These are phyloP conservation scores for Vidua macroura DNA, from an alignment of 2,113 vertebrate species.

Conservation along the genomic window DNA sequence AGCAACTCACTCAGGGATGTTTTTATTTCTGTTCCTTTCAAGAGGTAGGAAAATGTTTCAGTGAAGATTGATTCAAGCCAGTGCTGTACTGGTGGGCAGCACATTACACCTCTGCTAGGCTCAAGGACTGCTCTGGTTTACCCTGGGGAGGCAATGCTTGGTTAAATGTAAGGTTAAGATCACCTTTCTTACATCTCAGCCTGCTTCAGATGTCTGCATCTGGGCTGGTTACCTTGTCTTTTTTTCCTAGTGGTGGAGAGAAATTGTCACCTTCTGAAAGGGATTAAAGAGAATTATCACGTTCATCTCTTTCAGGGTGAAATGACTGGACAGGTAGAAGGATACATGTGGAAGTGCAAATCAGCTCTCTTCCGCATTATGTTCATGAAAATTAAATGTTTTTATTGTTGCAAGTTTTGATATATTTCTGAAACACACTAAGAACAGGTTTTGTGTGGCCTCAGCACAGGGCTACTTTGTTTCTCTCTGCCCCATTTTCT, in stretches of 20 bases:
- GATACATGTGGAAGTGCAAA: neutral
- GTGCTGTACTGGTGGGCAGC: neutral
- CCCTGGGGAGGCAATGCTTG: neutral
- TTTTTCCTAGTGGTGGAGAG: neutral
- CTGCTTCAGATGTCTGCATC: neutral
- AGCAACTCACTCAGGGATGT: neutral
- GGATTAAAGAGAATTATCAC: neutral
- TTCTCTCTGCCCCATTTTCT: neutral
- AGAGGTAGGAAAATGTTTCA: neutral
- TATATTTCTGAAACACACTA: neutral
- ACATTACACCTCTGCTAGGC: neutral
- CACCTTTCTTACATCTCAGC: neutral
- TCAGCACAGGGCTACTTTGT: neutral
- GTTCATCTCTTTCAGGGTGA: neutral
- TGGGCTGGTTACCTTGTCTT: neutral
- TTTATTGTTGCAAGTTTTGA: neutral
- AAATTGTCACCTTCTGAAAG: neutral
- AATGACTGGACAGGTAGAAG: neutral
- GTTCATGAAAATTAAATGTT: neutral
- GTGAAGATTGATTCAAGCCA: neutral
- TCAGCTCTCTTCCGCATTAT: neutral
- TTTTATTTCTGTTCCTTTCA: neutral
- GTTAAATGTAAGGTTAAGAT: neutral
- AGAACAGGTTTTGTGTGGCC: neutral
- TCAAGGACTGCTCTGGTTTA: neutral